Evolutionary conservation across 2,797 vertebrate species (phyloP).

Genomic region (Schizothorax lantsangensis): DNA sequence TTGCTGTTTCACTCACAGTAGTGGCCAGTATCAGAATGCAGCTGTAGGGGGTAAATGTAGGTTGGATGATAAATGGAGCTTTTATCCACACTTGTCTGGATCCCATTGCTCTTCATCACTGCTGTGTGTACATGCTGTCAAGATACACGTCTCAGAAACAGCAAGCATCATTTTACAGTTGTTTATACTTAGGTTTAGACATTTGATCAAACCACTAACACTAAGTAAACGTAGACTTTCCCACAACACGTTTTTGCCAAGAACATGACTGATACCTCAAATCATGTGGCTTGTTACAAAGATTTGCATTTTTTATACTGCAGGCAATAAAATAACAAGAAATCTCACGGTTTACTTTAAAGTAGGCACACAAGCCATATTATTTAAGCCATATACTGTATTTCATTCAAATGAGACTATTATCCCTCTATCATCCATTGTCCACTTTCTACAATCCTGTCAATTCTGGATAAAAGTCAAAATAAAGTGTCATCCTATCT

Average conservation of each 20-base stretch:
- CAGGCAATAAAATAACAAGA: background rate
- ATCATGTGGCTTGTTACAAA: background rate
- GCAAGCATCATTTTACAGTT: slow-evolving; percentile 11
- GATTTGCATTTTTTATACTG: background rate
- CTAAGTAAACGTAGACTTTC: background rate
- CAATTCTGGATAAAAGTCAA: background rate
- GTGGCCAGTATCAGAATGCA: background rate
- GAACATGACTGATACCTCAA: background rate
- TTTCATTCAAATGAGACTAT: background rate
- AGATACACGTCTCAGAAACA: slow-evolving; percentile 17
- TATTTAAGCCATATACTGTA: background rate
- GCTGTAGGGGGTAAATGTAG: slow-evolving; percentile 17
- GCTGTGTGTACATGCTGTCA: slow-evolving; percentile 39
- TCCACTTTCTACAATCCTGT: background rate
- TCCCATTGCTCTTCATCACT: slow-evolving; percentile 41
- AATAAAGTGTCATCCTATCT: background rate
- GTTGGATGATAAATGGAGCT: slow-evolving; percentile 34
- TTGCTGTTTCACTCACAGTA: background rate
- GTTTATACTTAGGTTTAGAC: background rate
- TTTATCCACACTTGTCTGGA: slow-evolving; percentile 4
- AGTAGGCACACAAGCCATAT: background rate
- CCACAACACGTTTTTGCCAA: background rate
- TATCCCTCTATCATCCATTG: background rate
- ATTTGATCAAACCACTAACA: background rate
- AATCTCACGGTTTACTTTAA: background rate